Percentiles rank a stretch among this genome's conserved stretches.
Conservation (phyloP, 2,113 vertebrate species). For the Mesoclemmys tuberculata region DNA sequence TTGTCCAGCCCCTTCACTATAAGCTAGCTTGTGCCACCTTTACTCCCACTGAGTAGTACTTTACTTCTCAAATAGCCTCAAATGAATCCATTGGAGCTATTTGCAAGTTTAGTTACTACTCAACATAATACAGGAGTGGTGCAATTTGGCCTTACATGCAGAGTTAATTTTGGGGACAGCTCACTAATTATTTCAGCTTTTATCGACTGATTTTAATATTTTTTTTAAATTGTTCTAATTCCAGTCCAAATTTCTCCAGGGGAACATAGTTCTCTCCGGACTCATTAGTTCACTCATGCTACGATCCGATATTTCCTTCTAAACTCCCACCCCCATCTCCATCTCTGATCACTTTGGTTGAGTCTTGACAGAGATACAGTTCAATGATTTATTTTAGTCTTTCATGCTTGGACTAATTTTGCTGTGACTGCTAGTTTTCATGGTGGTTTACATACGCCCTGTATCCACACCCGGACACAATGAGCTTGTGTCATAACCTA, state of each 20-base stretch:
- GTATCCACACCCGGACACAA: not conserved
- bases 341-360: not conserved
- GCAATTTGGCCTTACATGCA: not conserved
- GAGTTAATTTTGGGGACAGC: not conserved
- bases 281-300: not conserved
- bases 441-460: fast-evolving
- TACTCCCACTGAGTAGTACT: not conserved
- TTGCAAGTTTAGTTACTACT: not conserved
- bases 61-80: not conserved
- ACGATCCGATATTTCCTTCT: not conserved
- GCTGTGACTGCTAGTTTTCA: not conserved
- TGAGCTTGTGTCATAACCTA: not conserved
- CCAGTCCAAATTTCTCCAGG: not conserved
- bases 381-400: not conserved
- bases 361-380: not conserved
- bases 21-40: not conserved
- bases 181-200: not conserved
- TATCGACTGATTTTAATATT: not conserved
- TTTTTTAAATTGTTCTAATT: not conserved
- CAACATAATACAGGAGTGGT: not conserved
- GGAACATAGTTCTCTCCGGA: not conserved
- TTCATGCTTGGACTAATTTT: not conserved
- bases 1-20: not conserved
- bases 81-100: not conserved
- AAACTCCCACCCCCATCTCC: not conserved